Base-by-base conservation (phyloP, 2,888 invertebrate species). In the Lasioglossum pauxillum region DNA sequence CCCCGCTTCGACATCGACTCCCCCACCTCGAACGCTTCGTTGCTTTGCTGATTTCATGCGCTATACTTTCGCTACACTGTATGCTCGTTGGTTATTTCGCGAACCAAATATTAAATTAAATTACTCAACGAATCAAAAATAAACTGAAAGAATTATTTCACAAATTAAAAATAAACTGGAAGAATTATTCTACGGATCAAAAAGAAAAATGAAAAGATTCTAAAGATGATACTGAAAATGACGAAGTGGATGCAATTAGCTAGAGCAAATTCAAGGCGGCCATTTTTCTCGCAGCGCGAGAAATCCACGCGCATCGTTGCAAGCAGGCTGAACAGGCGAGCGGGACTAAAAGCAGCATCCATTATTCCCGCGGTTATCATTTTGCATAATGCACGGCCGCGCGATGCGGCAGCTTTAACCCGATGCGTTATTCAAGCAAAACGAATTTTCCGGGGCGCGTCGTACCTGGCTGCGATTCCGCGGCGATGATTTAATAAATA, bases 401-500 rank as follows among this genome's bases (percentile, higher is more conserved):
- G 60, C 73, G 81, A 38, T 38, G 69, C 69, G 49, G 76, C 46
- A 75, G 79, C 67, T 82, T 80, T 72, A 71, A 78, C 78, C 60
- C 38, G 69, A 72, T 75, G 75, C 64, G 71, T 79, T 71, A 80
- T 81, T 86, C 86, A 75, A 75, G 83, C 79, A 73, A 87, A 86
- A 86, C 84, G 82, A 88, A 82, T 82, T 88, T 80, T 80, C 76
- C 46, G 74, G 82, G 73, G 53, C 72, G 67, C 69, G 49, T 71
- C 81, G 81, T 82, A 75, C 49, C 84, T 80, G 89, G 82, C 88
- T 75, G 80, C 84, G 86, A 89, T 87, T 91, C 88, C 82, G 75
- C 46, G 76, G 69, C 84, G 90, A 90, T 86, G 90, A 90, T 93
- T 93, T 92, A 91, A 93, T 92, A 91, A 92, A 91, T 92, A 93